Evolutionary conservation across 1,140 invertebrate species (phyloP).

Genomic region (Harlomillsia oculata): DNA sequence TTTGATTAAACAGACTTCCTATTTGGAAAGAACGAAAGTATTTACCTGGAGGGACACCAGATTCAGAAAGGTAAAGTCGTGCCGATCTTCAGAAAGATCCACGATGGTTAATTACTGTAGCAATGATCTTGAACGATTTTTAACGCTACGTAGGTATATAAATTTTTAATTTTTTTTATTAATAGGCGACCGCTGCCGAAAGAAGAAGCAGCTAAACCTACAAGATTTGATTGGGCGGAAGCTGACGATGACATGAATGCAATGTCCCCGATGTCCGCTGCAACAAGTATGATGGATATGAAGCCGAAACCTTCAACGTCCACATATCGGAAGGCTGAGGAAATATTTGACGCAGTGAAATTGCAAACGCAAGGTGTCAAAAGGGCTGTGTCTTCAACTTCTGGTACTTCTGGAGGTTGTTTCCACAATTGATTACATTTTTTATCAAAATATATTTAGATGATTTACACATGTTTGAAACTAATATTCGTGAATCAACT

Average conservation of each 20-base stretch:
- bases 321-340: conserved; percentile 20
- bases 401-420: neutral
- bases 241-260: conserved; percentile 16
- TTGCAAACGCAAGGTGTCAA: conserved; percentile 22
- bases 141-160: no score
- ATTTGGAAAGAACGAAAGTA: conserved; percentile 49
- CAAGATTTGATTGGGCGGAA: conserved; percentile 41
- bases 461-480: neutral
- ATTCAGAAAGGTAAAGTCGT: conserved; percentile 22
- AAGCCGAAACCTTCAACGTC: no score
- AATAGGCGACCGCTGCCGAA: conserved; percentile 24
- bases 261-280: conserved; percentile 2
- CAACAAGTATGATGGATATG: no score
- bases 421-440: no score
- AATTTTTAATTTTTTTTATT: no score
- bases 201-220: conserved; percentile 51
- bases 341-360: conserved; percentile 34
- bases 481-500: neutral
- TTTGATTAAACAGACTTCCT: conserved; percentile 40
- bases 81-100: no score
- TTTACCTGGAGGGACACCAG: conserved; percentile 22
- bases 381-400: conserved; percentile 3
- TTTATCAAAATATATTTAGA: neutral
- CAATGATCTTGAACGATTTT: no score
- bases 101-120: no score